Evolutionary conservation across 2,888 invertebrate genomes (phyloP).

Genomic region (Torymus texanus): DNA sequence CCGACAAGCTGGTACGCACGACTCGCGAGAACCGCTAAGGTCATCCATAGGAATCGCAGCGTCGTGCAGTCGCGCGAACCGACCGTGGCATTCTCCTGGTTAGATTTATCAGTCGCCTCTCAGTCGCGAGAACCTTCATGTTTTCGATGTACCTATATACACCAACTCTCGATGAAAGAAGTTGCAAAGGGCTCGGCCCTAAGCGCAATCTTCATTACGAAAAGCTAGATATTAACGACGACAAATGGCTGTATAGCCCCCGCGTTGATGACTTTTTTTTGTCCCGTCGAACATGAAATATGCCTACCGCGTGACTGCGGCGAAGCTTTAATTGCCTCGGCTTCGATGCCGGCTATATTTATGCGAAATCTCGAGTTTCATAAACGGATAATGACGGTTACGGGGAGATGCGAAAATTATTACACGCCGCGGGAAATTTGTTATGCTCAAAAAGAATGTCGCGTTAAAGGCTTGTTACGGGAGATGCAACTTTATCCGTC

Average conservation of each 20-base stretch:
- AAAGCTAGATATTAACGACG: slow-evolving; percentile 20
- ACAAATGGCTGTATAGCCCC: slow-evolving; percentile 11
- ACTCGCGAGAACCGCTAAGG: neutral
- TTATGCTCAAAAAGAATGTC: neutral
- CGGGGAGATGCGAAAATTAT: neutral
- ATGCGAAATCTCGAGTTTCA: slow-evolving; percentile 32
- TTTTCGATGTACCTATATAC: no score
- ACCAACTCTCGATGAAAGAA: no score
- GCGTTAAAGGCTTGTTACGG: neutral
- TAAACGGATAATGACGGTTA: slow-evolving; percentile 11
- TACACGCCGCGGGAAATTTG: neutral
- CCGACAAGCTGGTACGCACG: slow-evolving; percentile 1
- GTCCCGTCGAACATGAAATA: slow-evolving; percentile 2
- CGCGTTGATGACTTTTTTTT: slow-evolving; percentile 8
- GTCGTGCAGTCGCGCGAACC: slow-evolving; percentile 9
- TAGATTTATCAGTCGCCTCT: slow-evolving; percentile 39
- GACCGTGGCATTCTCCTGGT: slow-evolving; percentile 46
- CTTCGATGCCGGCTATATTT: slow-evolving; percentile 14
- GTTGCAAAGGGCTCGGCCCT: neutral
- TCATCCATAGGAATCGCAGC: slow-evolving; percentile 8
- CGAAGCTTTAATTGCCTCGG: slow-evolving; percentile 21
- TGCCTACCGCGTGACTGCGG: slow-evolving; percentile 28
- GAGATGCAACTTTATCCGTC: no score
- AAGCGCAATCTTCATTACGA: neutral
- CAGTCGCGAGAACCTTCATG: neutral